Base-by-base conservation (phyloP, 2,888 invertebrate genomes). In the Oscheius sp. region DNA sequence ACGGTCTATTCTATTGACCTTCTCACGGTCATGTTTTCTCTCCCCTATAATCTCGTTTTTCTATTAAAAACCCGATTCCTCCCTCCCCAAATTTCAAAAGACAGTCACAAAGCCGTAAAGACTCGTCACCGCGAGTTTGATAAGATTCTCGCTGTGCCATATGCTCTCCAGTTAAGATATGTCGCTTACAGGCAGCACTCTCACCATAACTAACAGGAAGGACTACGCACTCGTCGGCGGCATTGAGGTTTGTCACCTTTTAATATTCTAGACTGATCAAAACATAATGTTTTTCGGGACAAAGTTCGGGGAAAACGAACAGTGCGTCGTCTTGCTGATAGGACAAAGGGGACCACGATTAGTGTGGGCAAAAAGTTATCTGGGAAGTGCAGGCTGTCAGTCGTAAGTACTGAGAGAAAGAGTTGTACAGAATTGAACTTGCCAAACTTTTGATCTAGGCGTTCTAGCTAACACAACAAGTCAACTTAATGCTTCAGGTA, bases 221-320 rank as follows among this genome's bases (percentile, higher is more conserved):
- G 60, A 60, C 10, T 60, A 60, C 37, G 32, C 60, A 7, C 60
- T 60, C n/a, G 60, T 60, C 33, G 60, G 60, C 32, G 60, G 32
- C 35, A 35, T 35, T 35, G 60, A 60, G 60, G 60, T 60, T 2
- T 4, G 60, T 53, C 3, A 9, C 4, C 11, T 53, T 29, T 53
- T 3, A 21, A 21, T 53, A 53, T 53, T 53, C n/a, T 13, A 4
- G 53, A 11, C 53, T 11, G 13, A 5, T 42, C 4, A 42, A 3
- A 7, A 5, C 42, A 42, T 42, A 5, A 7, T 42, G 42, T 42
- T 42, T 29, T 53, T 4, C 7, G 11, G 53, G 53, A 53, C 53
- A 21, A 53, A 53, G 29, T 53, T 53, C 53, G 3, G 11, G 53
- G 29, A 53, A 53, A 4, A 7, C 42, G 42, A 42, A 21, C 21